phyloP scores from a whole-genome alignment of 2,113 vertebrate genomes.

The Coptodon bakossiorum region DNA sequence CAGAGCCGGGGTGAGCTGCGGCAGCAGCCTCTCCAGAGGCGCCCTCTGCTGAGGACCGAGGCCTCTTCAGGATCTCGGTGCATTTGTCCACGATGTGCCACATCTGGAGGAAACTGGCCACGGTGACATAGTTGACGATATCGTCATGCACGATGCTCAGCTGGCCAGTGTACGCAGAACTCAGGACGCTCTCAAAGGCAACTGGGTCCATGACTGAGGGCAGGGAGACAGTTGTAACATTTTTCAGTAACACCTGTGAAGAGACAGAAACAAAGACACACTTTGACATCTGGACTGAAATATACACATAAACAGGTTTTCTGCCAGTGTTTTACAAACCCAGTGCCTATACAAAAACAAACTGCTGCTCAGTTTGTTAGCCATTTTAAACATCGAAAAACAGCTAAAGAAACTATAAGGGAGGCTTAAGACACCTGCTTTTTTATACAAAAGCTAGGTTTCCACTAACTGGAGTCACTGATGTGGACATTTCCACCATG shows the following conservation, averaged over 20 bases:
- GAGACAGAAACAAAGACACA: not conserved
- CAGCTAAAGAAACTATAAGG: not conserved
- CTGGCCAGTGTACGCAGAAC: constrained; percentile 76
- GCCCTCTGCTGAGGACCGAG: constrained; percentile 22
- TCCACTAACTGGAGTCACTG: accelerated
- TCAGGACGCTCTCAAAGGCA: constrained; percentile 75
- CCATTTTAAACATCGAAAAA: not conserved
- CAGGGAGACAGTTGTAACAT: constrained; percentile 73
- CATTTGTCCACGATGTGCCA: constrained; percentile 82
- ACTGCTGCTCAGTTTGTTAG: not conserved
- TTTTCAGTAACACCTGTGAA: constrained; percentile 73
- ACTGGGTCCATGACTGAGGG: constrained; percentile 77
- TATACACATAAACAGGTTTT: not conserved
- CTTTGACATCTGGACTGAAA: not conserved
- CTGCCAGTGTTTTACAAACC: not conserved
- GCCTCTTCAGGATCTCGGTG: constrained; percentile 72
- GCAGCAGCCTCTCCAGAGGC: not conserved
- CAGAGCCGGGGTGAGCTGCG: not conserved
- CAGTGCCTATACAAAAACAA: not conserved
- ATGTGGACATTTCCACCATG: not conserved
- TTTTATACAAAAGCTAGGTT: not conserved
- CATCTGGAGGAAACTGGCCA: constrained; percentile 80
- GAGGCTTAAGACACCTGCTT: not conserved
- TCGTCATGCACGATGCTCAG: constrained; percentile 75
- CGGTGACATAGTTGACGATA: constrained; percentile 77